Conservation (phyloP, 2,888 invertebrate species). For the Sphinx pinastri region DNA sequence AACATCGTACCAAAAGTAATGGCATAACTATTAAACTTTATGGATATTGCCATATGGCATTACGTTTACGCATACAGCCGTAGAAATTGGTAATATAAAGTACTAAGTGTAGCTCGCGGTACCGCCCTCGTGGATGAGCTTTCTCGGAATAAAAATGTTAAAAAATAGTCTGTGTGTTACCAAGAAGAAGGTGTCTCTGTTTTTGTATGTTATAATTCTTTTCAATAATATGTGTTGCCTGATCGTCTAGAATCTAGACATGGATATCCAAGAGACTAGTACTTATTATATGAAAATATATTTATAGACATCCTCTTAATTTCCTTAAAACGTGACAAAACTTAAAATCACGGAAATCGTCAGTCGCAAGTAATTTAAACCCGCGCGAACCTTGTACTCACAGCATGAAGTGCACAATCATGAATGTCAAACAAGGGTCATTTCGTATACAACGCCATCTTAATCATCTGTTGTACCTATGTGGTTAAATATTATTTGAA, state of each 20-base stretch:
- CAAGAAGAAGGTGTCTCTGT: too few species aligned
- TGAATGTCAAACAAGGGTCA: conserved; percentile 6
- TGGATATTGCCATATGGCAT: neutral
- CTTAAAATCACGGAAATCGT: neutral
- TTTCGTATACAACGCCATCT: neutral
- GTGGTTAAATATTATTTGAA: too few species aligned
- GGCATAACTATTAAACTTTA: neutral
- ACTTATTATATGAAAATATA: too few species aligned
- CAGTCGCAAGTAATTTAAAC: neutral
- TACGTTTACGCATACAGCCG: neutral
- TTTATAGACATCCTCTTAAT: neutral
- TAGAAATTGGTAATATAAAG: too few species aligned
- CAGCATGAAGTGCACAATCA: neutral
- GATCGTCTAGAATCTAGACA: too few species aligned
- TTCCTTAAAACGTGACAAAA: neutral
- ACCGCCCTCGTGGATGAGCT: too few species aligned
- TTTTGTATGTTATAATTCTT: too few species aligned
- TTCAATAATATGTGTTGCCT: too few species aligned
- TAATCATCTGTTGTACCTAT: neutral
- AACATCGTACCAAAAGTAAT: neutral
- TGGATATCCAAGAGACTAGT: too few species aligned
- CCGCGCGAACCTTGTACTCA: neutral
- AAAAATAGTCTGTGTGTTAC: too few species aligned
- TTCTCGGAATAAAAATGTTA: too few species aligned
- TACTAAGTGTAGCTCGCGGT: too few species aligned